Evolutionary conservation across 2,797 vertebrate species (phyloP), one percentile per base, ranked within the genome.

Genomic region (Huso huso): DNA sequence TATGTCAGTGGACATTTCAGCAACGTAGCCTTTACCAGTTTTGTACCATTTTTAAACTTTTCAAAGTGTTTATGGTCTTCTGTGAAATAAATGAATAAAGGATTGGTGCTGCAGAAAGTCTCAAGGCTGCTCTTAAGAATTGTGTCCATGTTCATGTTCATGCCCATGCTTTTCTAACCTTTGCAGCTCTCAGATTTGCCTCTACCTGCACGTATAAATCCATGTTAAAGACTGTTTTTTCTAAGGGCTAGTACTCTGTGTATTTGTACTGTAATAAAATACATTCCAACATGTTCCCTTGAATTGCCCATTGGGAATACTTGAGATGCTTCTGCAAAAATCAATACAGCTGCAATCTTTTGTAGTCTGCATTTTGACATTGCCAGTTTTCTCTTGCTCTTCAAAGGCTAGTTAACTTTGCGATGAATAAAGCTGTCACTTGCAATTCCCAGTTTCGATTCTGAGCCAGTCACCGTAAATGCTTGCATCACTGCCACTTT

Each of bases 351-450:
- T 79, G 77, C 83, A 84, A 86, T 85, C 74, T 70, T 83, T 62
- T 37, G 18, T 62, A 62, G 48, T 18, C 61, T 62, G 61, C 79
- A 78, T 80, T 78, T 76, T 78, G 76, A 82, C 77, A 77, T 79
- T 85, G 85, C 81, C 82, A 77, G 87, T 81, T 86, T 78, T 84
- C 82, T 84, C 81, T 81, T 77, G 84, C 82, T 88, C 89, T 91
- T 91, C 82, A 83, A 92, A 93, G 90, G 86, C 89, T 86, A 88
- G 90, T 91, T 94, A 94, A 93, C 90, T 88, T 79, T 81, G 76
- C 86, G 90, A 90, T 92, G 91, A 94, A 95, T 92, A 93, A 93
- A 95, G 90, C 91, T 92, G 91, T 92, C 90, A 93, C 81, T 86
- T 89, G 81, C 84, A 86, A 91, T 93, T 88, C 88, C 82, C 81